These are phyloP conservation scores for Paradisaea rubra DNA, from an alignment of 2,113 vertebrate genomes.

Conservation along the genomic window DNA sequence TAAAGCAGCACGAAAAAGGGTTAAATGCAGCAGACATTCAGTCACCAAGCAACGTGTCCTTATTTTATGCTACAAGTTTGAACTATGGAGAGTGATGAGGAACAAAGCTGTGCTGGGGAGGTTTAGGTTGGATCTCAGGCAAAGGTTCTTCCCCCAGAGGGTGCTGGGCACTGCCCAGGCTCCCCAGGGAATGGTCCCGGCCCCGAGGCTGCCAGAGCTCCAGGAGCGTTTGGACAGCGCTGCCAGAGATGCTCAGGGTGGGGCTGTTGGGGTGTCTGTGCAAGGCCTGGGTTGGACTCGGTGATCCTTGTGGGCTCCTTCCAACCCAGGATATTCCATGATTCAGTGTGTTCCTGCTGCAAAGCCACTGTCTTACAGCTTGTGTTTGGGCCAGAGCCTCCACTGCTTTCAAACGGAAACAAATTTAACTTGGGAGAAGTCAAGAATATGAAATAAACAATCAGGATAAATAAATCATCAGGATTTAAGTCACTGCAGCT, in stretches of 20 bases:
- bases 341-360: background rate
- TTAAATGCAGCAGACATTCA: background rate
- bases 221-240: accelerated
- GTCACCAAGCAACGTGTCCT: accelerated
- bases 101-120: background rate
- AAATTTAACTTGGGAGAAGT: background rate
- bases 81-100: background rate
- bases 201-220: background rate
- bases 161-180: background rate
- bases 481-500: background rate
- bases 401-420: background rate
- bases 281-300: background rate
- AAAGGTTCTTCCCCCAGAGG: background rate
- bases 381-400: background rate
- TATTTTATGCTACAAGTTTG: background rate
- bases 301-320: accelerated
- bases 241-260: background rate
- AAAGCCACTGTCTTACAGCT: background rate
- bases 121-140: accelerated
- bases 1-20: background rate
- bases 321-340: background rate
- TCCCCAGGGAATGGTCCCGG: background rate
- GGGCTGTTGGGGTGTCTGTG: background rate
- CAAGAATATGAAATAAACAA: background rate
- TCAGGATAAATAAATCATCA: background rate